Conservation (phyloP, 2,888 invertebrate species). For the Xylocampa areola region DNA sequence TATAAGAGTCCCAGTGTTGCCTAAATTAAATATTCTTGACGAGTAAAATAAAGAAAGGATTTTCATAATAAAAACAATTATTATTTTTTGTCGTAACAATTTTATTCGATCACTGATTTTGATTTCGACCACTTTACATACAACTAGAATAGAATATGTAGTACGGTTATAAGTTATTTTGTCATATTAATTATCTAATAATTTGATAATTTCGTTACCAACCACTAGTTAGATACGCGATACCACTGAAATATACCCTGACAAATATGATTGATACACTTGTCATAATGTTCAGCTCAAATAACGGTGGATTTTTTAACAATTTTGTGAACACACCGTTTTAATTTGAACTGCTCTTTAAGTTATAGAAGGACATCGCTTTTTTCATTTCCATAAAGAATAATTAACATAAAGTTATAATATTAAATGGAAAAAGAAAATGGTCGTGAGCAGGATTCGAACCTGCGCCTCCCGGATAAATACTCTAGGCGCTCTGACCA, state of each 20-base stretch:
- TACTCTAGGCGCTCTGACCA: no score
- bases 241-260: conserved; percentile 45
- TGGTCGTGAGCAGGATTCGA: no score
- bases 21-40: no score
- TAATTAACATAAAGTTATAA: no score
- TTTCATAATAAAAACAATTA: conserved; percentile 51
- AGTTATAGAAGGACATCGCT: conserved; percentile 19
- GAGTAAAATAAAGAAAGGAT: not conserved
- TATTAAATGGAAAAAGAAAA: no score
- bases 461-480: no score
- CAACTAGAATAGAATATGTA: conserved; percentile 82
- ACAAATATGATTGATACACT: conserved; percentile 20
- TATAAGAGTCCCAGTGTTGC: no score
- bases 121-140: conserved; percentile 78
- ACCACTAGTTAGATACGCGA: conserved; percentile 57
- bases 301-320: not conserved
- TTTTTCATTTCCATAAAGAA: conserved; percentile 10
- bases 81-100: conserved; percentile 86
- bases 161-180: conserved; percentile 73
- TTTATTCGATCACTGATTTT: conserved; percentile 89
- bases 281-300: conserved; percentile 12
- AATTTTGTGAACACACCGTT: not conserved
- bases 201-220: conserved; percentile 68
- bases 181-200: conserved; percentile 61
- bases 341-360: not conserved